phyloP scores from a whole-genome alignment of 2,113 vertebrate genomes.

The Ammodramus savannarum region DNA sequence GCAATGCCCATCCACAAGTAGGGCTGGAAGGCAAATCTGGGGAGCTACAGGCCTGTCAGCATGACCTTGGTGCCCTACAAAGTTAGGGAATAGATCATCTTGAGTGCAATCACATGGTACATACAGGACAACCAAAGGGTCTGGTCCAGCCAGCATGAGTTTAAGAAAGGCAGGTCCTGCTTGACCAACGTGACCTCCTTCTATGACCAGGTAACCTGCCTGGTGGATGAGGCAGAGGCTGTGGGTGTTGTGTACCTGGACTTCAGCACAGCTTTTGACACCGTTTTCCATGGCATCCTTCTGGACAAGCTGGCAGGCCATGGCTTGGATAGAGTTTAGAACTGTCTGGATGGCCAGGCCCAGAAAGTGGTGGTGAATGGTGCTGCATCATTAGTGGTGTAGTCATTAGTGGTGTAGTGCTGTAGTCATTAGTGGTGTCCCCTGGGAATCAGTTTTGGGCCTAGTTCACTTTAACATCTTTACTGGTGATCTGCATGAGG shows the following conservation, averaged over 20 bases:
- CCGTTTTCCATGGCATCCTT: fast-evolving
- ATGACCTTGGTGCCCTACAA: neutral
- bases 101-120: neutral
- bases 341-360: fast-evolving
- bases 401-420: too few relatives aligned
- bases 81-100: neutral
- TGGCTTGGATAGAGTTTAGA: neutral
- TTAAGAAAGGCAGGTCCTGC: neutral
- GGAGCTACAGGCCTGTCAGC: neutral
- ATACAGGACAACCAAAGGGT: neutral
- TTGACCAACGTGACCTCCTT: neutral
- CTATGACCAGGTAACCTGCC: neutral
- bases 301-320: neutral
- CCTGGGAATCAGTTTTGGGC: neutral
- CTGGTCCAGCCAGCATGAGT: neutral
- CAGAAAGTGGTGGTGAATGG: neutral
- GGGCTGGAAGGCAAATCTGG: neutral
- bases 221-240: neutral
- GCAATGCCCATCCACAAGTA: neutral
- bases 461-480: neutral
- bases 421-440: neutral
- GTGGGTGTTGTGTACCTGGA: neutral
- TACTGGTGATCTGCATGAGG: neutral
- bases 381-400: neutral
- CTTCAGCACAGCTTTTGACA: neutral